Evolutionary conservation across 2,113 vertebrate species (phyloP).

Genomic region (Oreotrochilus melanogaster): DNA sequence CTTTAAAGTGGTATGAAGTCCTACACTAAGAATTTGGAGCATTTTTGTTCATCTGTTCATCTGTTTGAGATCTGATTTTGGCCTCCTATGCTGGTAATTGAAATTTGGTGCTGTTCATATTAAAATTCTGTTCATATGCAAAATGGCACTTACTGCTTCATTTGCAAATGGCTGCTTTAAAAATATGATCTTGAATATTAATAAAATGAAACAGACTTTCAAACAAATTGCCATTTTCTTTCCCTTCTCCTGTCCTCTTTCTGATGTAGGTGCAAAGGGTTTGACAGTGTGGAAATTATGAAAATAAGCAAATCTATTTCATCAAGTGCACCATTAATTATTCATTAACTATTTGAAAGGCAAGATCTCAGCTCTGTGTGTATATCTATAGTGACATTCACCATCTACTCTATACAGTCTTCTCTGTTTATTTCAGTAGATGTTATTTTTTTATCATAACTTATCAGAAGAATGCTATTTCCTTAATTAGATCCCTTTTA

Average conservation of each 20-base stretch:
- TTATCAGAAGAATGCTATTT: not conserved
- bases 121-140: conserved; percentile 51
- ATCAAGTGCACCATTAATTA: conserved; percentile 7
- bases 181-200: conserved; percentile 49
- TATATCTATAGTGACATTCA: not conserved
- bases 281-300: conserved; percentile 19
- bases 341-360: conserved; percentile 3
- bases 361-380: not conserved
- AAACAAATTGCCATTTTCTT: conserved; percentile 22
- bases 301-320: conserved; percentile 43
- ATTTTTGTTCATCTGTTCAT: not conserved
- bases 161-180: conserved; percentile 40
- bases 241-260: not conserved
- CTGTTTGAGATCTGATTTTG: conserved; percentile 14
- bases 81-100: conserved; percentile 13
- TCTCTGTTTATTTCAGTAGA: not conserved
- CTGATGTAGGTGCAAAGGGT: not conserved
- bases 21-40: not conserved
- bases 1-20: not conserved
- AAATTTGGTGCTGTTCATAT: conserved; percentile 37
- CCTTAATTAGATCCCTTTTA: not conserved
- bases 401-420: not conserved
- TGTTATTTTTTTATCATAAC: not conserved
- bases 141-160: conserved; percentile 30
- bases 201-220: conserved; percentile 23